Base-by-base conservation (phyloP, 2,113 vertebrate genomes). In the Ia io region DNA sequence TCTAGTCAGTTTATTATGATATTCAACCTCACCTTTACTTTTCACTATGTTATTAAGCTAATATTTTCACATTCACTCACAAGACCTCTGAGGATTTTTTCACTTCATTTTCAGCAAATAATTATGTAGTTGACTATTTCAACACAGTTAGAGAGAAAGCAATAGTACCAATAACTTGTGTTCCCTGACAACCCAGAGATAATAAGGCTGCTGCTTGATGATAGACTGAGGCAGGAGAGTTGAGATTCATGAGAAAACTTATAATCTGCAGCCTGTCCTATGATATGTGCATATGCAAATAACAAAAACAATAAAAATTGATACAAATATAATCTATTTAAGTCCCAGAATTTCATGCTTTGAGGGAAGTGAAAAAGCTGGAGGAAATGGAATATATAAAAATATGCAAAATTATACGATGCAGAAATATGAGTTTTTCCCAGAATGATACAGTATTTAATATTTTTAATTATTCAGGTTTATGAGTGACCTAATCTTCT, bases 1-100 rank as follows among this genome's bases (percentile, higher is more conserved):
- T 32, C 3, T 44, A 73, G 35, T 53, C 14, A 42, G 3, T 82
- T 86, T 87, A 56, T 67, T 53, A 32, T 85, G 35, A 10, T 80
- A 59, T 82, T 95, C 37, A 91, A 14, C 30, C 22, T 87, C 69
- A 61, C 67, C 30, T 95, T 85, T 86, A 20, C 11, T 92, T 80
- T 69, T 89, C 18, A 40, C 35, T 49, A 17, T 84, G 47, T 88
- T 65, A 37, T 77, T 71, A n/a, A 65, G 30, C 28, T 42, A 2
- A 23, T 88, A 59, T 59, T 85, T 84, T 56, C 9, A 69, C 47
- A 30, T 84, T 71, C 5, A 59, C 65, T 91, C 28, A 32, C 10
- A 91, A 59, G 7, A 69, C 7, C 25, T 59, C 35, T 63, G 25
- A 76, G 6, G 14, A 7, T 35, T 70, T 85, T 63, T 91, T 16